Conservation (phyloP, 1,140 invertebrate species). For the Calycopis cecrops region DNA sequence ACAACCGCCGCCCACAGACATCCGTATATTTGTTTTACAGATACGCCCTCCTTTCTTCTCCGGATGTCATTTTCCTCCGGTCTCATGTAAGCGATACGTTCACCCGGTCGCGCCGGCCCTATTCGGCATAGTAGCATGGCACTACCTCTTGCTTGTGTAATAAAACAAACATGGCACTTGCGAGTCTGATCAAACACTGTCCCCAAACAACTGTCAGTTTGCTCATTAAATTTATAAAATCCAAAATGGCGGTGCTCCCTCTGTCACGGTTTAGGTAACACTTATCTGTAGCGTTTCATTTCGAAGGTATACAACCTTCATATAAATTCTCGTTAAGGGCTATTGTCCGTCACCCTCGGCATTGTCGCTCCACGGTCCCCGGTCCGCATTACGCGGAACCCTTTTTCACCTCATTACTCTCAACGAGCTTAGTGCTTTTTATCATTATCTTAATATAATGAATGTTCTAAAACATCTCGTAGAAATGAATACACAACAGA, state of each 20-base stretch:
- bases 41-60: no score
- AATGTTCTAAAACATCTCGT: slow-evolving; percentile 10
- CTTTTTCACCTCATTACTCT: slow-evolving; percentile 19
- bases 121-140: no score
- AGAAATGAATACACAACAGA: not conserved
- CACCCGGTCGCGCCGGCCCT: no score
- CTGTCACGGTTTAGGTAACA: slow-evolving; percentile 1
- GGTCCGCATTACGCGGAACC: slow-evolving; percentile 13
- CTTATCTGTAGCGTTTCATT: slow-evolving; percentile 1
- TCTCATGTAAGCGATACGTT: no score
- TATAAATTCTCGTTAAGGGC: slow-evolving; percentile 9
- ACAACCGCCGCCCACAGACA: no score
- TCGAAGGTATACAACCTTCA: slow-evolving; percentile 2
- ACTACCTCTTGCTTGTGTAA: no score
- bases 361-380: slow-evolving; percentile 2
- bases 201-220: no score
- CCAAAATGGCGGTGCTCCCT: not conserved
- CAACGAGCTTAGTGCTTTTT: slow-evolving; percentile 17
- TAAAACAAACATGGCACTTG: no score
- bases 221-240: no score
- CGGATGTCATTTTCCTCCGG: no score
- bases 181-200: no score
- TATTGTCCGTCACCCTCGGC: slow-evolving; percentile 5
- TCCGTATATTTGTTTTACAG: no score
- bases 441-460: slow-evolving; percentile 17